Base-by-base conservation (phyloP, 2,888 invertebrate species). In the Linyphia triangularis region DNA sequence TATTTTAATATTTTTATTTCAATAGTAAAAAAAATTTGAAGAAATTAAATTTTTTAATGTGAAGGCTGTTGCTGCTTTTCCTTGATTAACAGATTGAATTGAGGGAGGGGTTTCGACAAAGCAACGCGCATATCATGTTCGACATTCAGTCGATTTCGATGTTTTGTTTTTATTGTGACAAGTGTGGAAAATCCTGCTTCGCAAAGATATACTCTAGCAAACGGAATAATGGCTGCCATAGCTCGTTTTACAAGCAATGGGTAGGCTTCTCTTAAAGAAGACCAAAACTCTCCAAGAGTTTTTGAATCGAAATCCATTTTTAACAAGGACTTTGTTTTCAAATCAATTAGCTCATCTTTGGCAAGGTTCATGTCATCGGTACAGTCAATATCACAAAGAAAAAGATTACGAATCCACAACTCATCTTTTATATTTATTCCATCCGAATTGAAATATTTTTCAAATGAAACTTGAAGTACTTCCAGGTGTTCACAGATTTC, bases 301-400 rank as follows among this genome's bases (percentile, higher is more conserved):
- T n/a, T n/a, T n/a, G n/a, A 77, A 77, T 78, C 65, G 78, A 78
- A 65, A 78, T 78, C 67, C 78, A 78, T 78, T 78, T 78, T 78
- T 65, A 78, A 78, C 65, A 78, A 78, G 78, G 78, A 78, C 78
- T 78, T 78, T 78, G 65, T 78, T 78, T 78, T 78, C 78, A 78
- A 78, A 78, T 78, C 67, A 78, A 78, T 78, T 78, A 78, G 65
- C 78, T 78, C 78, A 43, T 78, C 65, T 78, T 78, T 65, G 78
- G 78, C 78, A 78, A 78, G 78, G 78, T 78, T 65, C 65, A 65
- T 78, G 78, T 78, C 78, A 65, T 78, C 67, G 78, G 67, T 78
- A 78, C 78, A 65, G 65, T 78, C 65, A 78, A 78, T 78, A 78
- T 78, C 40, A 78, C 78, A 78, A 78, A 65, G 78, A 78, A 78